phyloP scores from a whole-genome alignment of 2,113 vertebrate genomes.

The Motacilla tschutschensis region DNA sequence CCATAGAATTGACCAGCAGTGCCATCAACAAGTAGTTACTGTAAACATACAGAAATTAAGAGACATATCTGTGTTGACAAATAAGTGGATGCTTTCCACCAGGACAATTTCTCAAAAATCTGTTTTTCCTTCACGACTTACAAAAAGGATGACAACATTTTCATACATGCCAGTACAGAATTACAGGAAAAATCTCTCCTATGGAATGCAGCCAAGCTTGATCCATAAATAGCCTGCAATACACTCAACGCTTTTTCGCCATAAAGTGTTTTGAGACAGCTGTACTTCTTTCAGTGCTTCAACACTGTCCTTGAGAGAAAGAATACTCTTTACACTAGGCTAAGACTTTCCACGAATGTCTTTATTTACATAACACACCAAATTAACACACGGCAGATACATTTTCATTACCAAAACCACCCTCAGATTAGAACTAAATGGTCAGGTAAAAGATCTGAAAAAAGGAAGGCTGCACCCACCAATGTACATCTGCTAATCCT shows the following conservation, averaged over 20 bases:
- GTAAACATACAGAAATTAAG: background rate
- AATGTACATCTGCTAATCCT: background rate
- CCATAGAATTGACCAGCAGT: background rate
- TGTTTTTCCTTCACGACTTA: background rate
- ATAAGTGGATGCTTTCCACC: background rate
- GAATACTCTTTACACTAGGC: background rate
- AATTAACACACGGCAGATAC: background rate
- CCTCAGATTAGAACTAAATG: background rate
- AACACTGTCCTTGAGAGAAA: background rate
- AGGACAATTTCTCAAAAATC: background rate
- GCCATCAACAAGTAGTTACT: background rate
- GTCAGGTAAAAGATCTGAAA: background rate
- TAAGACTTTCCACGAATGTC: background rate
- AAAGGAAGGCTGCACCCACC: background rate
- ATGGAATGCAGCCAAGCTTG: background rate
- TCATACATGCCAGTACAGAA: background rate
- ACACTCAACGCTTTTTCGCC: background rate
- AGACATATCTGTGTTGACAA: background rate
- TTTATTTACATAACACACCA: background rate
- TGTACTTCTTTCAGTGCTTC: slow-evolving; percentile 1
- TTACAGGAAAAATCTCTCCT: background rate
- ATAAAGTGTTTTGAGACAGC: background rate
- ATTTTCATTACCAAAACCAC: background rate
- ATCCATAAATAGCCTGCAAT: background rate
- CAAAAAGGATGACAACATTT: background rate